Evolutionary conservation across 2,113 vertebrate species (phyloP), one percentile per base, ranked within the genome.

Genomic region (Chlamydotis undulata): DNA sequence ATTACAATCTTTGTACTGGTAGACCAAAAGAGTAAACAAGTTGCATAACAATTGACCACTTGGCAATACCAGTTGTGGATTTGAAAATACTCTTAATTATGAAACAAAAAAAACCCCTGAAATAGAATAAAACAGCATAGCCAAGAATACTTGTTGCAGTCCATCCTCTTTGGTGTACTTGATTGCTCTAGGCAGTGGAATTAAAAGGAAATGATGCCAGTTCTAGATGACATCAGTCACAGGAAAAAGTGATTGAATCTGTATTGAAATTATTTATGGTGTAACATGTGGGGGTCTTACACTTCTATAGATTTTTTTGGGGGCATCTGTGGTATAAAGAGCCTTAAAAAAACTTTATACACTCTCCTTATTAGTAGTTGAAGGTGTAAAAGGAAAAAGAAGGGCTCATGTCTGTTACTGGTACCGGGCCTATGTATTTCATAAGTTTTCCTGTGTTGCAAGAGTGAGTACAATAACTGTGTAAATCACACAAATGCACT

Each of bases 51-150:
- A 96, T 90, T 90, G 80, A 80, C 63, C 67, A 83, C 73, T 96
- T 97, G 91, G 92, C 95, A 96, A 33, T 83, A 88, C 57, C n/a
- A 95, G 11, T 87, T 69, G 41, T 93, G 73, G 82, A 63, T 88
- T 91, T 93, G 91, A 96, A 95, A 97, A 93, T 93, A 87, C 80
- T 91, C 76, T 91, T 97, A 94, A 88, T 92, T 97, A 50, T 93
- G 85, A 97, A 96, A 94, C 47, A 83, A 94, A 96, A 83, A 92
- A n/a, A 13, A 90, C 67, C 71, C 92, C 67, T 68, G 95, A 94
- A 97, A 95, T 96, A 97, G 94, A 94, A 79, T 76, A 76, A 94
- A 93, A 50, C 21, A 69, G n/a, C 26, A 19, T 80, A 87, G 41
- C 94, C 84, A 93, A 94, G 35, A 89, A 23, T 77, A 37, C 25